Evolutionary conservation across 2,113 vertebrate species (phyloP).

Genomic region (Romanogobio albipinnatus): DNA sequence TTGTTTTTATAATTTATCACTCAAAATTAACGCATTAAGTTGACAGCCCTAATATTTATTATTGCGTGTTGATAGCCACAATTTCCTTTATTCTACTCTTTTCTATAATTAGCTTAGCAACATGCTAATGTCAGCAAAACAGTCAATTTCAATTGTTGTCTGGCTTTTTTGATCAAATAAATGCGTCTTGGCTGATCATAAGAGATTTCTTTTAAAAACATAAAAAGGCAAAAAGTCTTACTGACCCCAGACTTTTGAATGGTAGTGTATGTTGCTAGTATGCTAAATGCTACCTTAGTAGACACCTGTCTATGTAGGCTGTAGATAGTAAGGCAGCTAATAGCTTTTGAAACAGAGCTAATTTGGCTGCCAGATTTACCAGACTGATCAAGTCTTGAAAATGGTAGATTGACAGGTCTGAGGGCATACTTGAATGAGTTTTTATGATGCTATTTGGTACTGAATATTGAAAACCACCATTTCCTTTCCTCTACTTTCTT

Average conservation of each 20-base stretch:
- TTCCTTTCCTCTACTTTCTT: conserved; percentile 48
- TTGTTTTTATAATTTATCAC: not conserved
- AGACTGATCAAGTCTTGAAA: not conserved
- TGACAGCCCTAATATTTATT: not conserved
- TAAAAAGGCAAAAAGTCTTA: not conserved
- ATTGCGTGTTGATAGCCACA: conserved; percentile 15
- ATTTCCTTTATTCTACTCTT: not conserved
- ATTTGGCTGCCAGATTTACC: not conserved
- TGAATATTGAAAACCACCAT: conserved; percentile 17
- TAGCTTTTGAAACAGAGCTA: not conserved
- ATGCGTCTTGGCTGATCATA: too few relatives aligned
- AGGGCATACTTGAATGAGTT: not conserved
- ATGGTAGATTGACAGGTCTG: not conserved
- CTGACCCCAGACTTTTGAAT: not conserved
- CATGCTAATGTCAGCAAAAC: not conserved
- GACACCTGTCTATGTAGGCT: not conserved
- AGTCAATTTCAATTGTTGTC: too few relatives aligned
- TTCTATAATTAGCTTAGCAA: not conserved
- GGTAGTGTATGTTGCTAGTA: not conserved
- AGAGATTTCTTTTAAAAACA: too few relatives aligned
- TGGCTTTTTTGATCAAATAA: too few relatives aligned
- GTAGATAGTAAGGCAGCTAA: not conserved
- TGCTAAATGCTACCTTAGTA: not conserved
- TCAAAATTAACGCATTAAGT: not conserved
- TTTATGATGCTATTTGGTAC: not conserved